These are phyloP conservation scores for Andrena minutula DNA, from an alignment of 2,888 invertebrate species.

Conservation along the genomic window DNA sequence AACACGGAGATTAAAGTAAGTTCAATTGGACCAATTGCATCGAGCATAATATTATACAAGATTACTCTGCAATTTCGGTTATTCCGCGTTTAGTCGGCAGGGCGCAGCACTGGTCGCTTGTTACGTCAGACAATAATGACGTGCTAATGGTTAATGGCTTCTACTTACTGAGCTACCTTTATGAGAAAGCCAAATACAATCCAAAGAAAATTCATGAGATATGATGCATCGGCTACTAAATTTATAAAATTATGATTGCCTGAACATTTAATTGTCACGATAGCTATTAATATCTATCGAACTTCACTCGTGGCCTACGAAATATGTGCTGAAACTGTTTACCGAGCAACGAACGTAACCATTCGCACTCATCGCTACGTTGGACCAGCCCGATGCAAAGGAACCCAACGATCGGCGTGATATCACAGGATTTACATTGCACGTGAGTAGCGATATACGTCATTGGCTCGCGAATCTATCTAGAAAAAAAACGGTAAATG, in stretches of 20 bases:
- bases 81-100: conserved; percentile 13
- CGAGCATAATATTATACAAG: conserved; percentile 29
- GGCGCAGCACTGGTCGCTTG: conserved; percentile 65
- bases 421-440: conserved; percentile 75
- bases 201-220: conserved; percentile 88
- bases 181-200: conserved; percentile 79
- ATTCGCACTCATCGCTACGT: conserved; percentile 68
- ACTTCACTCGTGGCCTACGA: conserved; percentile 65
- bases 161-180: conserved; percentile 75
- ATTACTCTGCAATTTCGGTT: conserved; percentile 37
- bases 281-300: conserved; percentile 67
- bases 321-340: conserved; percentile 71
- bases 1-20: neutral
- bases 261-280: conserved; percentile 69
- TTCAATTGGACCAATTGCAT: conserved; percentile 38
- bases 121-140: conserved; percentile 74
- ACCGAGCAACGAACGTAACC: conserved; percentile 71
- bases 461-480: conserved; percentile 11
- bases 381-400: conserved; percentile 78
- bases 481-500: conserved; percentile 23
- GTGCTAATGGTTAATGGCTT: conserved; percentile 79
- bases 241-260: conserved; percentile 87
- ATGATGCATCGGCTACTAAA: conserved; percentile 87
- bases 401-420: conserved; percentile 71
- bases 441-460: conserved; percentile 75